phyloP scores from a whole-genome alignment of 2,888 invertebrate genomes.

The Clistopyga incitator region DNA sequence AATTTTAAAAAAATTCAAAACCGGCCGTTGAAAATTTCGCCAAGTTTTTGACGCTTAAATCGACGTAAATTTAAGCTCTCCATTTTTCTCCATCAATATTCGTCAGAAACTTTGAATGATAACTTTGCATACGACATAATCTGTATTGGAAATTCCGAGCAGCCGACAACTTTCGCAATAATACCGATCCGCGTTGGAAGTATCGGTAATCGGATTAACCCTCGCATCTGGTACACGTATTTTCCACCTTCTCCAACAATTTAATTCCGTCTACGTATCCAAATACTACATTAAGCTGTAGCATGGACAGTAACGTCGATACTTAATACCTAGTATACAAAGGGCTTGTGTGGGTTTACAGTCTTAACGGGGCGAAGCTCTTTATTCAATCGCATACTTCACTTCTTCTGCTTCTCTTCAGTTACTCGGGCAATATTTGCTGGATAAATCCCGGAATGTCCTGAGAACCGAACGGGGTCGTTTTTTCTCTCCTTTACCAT shows the following conservation, averaged over 20 bases:
- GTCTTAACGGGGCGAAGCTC: background rate
- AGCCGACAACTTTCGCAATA: constrained; percentile 2
- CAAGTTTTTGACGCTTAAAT: background rate
- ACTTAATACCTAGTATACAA: constrained; percentile 6
- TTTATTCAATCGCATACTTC: background rate
- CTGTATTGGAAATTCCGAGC: background rate
- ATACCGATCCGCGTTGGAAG: background rate
- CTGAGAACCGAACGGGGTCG: background rate
- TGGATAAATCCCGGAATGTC: background rate
- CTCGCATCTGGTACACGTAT: constrained; percentile 11
- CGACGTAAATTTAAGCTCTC: background rate
- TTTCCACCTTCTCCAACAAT: constrained; percentile 3
- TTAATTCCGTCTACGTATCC: background rate
- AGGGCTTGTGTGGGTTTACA: constrained; percentile 1
- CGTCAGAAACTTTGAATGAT: background rate
- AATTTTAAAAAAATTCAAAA: no score
- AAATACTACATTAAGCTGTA: background rate
- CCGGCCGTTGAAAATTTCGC: no score
- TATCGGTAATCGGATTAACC: constrained; percentile 19
- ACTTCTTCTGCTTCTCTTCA: background rate
- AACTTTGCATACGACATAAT: background rate
- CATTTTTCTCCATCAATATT: background rate
- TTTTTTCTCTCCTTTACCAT: background rate
- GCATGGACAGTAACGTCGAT: constrained; percentile 23
- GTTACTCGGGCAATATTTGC: constrained; percentile 16